Conservation (phyloP, 2,113 vertebrate genomes). For the Mormoops blainvillei region DNA sequence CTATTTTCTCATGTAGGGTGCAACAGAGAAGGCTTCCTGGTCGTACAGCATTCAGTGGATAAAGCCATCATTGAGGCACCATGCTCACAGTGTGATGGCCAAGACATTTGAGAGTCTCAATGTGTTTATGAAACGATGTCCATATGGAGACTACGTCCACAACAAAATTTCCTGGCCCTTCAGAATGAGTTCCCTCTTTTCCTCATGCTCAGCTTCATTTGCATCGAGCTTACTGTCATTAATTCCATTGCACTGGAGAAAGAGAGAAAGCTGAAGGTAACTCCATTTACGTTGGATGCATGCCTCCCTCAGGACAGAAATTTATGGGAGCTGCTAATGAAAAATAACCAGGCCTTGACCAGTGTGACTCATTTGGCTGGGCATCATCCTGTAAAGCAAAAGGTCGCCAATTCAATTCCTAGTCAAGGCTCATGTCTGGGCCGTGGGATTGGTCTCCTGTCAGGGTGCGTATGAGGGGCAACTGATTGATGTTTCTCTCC, state of each 20-base stretch:
- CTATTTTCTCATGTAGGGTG: conserved; percentile 82
- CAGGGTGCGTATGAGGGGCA: too few species aligned
- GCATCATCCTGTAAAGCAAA: too few species aligned
- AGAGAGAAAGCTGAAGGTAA: conserved; percentile 94
- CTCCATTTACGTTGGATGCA: fast-evolving
- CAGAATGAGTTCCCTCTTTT: conserved; percentile 93
- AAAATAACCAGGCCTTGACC: not conserved
- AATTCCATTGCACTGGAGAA: conserved; percentile 90
- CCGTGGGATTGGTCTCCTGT: too few species aligned
- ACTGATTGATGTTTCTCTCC: too few species aligned
- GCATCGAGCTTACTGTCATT: conserved; percentile 91
- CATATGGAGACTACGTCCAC: conserved; percentile 86
- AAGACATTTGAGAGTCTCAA: conserved; percentile 76
- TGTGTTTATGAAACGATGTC: conserved; percentile 88
- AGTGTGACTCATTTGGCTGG: too few species aligned
- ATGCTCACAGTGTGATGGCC: conserved; percentile 57
- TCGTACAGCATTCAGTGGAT: conserved; percentile 89
- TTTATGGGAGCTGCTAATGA: not conserved
- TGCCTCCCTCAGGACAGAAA: not conserved
- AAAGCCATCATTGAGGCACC: conserved; percentile 88
- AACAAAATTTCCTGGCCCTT: conserved; percentile 92
- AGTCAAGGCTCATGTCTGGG: too few species aligned
- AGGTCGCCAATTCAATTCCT: too few species aligned
- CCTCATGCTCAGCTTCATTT: conserved; percentile 96
- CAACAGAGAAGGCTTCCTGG: conserved; percentile 89